Percentiles rank a stretch among this genome's conserved stretches.
Conservation (phyloP, 2,888 invertebrate species). For the Stenodema calcarata region DNA sequence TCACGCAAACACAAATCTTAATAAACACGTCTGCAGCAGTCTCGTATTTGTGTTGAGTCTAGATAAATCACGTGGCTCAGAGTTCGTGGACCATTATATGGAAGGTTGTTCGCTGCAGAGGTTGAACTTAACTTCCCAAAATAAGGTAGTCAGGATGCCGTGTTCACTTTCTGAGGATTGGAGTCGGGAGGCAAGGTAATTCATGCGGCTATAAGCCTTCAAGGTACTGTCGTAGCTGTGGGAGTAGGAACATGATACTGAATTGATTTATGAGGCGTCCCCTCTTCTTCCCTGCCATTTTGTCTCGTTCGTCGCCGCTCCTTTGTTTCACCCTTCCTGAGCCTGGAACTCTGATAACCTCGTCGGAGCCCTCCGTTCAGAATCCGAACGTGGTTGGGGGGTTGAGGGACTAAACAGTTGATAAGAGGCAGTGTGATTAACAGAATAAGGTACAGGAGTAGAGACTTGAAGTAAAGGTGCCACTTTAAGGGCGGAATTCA, state of each 20-base stretch:
- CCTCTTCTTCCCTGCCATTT: background rate
- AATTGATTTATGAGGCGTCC: background rate
- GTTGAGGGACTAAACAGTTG: too few relatives aligned
- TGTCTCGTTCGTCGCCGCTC: background rate
- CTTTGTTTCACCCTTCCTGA: background rate
- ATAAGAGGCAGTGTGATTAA: too few relatives aligned
- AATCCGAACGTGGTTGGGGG: background rate
- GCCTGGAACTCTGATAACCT: background rate
- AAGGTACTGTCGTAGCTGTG: background rate
- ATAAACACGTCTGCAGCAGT: background rate
- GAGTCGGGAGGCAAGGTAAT: background rate
- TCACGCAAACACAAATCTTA: background rate
- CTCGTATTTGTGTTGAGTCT: background rate
- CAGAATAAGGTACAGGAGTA: too few relatives aligned
- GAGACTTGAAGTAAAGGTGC: too few relatives aligned
- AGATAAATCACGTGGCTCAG: background rate
- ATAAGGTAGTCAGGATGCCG: background rate
- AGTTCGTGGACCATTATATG: background rate
- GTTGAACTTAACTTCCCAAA: background rate
- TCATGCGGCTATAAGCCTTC: background rate
- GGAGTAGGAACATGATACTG: background rate
- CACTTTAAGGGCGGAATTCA: too few relatives aligned
- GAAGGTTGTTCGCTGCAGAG: background rate
- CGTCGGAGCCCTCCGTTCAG: background rate
- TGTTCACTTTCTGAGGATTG: background rate